Conservation (phyloP, 2,888 invertebrate species). For the Acronicta leporina region DNA sequence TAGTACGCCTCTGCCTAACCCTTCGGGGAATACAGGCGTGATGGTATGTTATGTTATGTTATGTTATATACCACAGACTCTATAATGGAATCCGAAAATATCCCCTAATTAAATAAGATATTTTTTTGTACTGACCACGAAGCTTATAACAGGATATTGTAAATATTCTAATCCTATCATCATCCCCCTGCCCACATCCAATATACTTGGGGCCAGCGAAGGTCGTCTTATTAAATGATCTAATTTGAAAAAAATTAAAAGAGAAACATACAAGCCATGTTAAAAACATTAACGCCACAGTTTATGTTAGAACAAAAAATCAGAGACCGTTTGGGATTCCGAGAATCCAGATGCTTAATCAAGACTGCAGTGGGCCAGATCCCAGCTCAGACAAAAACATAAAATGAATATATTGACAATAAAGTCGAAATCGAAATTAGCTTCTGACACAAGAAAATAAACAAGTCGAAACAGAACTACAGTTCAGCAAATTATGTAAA, state of each 20-base stretch:
- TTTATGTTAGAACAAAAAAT: conserved; percentile 35
- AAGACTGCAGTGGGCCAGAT: conserved; percentile 32
- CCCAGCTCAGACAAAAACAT: conserved; percentile 30
- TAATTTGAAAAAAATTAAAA: conserved; percentile 21
- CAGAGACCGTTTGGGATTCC: conserved; percentile 31
- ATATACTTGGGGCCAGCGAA: background rate
- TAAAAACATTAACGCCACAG: conserved; percentile 21
- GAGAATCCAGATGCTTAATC: conserved; percentile 39
- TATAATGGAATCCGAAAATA: too few species aligned
- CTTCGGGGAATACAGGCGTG: too few species aligned
- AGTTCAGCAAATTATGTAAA: conserved; percentile 31
- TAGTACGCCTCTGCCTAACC: too few species aligned
- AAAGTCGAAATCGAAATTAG: conserved; percentile 42
- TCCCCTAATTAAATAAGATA: too few species aligned
- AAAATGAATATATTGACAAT: conserved; percentile 39
- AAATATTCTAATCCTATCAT: too few species aligned
- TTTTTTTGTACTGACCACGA: too few species aligned
- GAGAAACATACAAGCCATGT: conserved; percentile 25
- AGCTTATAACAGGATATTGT: too few species aligned
- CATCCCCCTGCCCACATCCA: too few species aligned
- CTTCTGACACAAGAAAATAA: conserved; percentile 36
- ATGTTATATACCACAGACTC: too few species aligned
- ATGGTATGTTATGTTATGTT: too few species aligned
- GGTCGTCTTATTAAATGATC: background rate
- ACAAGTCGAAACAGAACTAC: conserved; percentile 32